Evolutionary conservation across 2,113 vertebrate genomes (phyloP).

Genomic region (Peromyscus polionotus): DNA sequence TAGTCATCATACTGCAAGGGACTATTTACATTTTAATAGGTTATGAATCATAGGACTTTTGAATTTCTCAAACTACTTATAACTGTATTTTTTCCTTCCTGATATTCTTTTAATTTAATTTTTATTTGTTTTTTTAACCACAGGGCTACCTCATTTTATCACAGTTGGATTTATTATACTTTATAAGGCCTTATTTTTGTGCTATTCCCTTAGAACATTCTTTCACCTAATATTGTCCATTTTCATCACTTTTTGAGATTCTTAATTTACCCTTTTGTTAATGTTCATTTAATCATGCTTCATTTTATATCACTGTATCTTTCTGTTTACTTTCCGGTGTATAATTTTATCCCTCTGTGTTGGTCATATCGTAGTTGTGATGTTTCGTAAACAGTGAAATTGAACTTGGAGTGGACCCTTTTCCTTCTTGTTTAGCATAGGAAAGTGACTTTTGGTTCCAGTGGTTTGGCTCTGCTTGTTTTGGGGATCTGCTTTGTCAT

Average conservation of each 20-base stretch:
- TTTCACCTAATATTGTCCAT: neutral
- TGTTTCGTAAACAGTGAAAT: constrained; percentile 41
- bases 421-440: constrained; percentile 28
- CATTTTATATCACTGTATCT: neutral
- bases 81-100: constrained; percentile 29
- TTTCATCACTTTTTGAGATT: constrained; percentile 30
- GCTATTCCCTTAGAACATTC: neutral
- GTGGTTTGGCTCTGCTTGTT: neutral
- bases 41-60: constrained; percentile 10
- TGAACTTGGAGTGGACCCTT: constrained; percentile 28
- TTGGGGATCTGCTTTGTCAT: constrained; percentile 39
- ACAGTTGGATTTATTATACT: neutral
- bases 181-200: neutral
- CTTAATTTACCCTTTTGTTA: constrained; percentile 12
- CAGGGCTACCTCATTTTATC: neutral
- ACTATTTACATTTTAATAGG: neutral
- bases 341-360: constrained; percentile 10
- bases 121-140: constrained; percentile 6
- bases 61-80: neutral
- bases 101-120: neutral
- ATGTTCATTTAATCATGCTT: constrained; percentile 2
- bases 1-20: neutral
- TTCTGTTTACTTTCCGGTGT: neutral
- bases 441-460: constrained; percentile 39
- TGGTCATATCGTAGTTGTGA: neutral